A percentile compares a stretch with the other conserved stretches of the same genome.
These are phyloP conservation scores for Trichogramma evanescens DNA, from an alignment of 2,888 invertebrate species.

Conservation along the genomic window DNA sequence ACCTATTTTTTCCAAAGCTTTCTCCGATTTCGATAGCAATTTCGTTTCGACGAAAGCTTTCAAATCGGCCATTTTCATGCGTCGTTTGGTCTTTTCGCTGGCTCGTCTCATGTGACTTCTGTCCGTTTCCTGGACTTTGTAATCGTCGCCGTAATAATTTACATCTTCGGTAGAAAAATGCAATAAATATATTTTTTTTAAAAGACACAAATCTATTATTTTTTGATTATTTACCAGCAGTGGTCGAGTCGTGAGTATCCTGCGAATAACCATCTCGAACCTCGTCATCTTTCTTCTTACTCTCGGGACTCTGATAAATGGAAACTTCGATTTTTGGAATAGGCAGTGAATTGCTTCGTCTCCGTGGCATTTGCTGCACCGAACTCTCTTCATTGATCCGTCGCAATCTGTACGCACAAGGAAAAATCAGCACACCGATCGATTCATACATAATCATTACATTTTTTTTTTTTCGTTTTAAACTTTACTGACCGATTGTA, in stretches of 20 bases:
- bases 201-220: neutral
- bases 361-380: conserved; percentile 70
- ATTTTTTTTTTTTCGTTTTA: too few relatives aligned
- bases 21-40: conserved; percentile 83
- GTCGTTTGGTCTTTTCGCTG: conserved; percentile 76
- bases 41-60: conserved; percentile 89
- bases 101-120: conserved; percentile 57
- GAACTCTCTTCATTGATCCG: conserved; percentile 81
- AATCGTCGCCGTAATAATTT: conserved; percentile 17
- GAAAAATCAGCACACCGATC: neutral
- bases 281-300: conserved; percentile 56
- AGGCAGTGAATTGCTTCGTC: conserved; percentile 87
- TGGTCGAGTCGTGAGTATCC: conserved; percentile 61
- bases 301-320: conserved; percentile 70
- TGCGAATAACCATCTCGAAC: conserved; percentile 72
- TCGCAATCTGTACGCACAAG: conserved; percentile 58
- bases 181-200: too few relatives aligned
- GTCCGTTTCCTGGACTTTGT: conserved; percentile 43
- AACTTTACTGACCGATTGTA: conserved; percentile 13
- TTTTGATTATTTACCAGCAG: conserved; percentile 38
- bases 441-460: neutral
- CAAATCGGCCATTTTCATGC: conserved; percentile 87
- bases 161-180: conserved; percentile 17
- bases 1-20: conserved; percentile 82
- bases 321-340: conserved; percentile 90